Evolutionary conservation across 2,888 invertebrate species (phyloP).

Genomic region (Phorcus lineatus): DNA sequence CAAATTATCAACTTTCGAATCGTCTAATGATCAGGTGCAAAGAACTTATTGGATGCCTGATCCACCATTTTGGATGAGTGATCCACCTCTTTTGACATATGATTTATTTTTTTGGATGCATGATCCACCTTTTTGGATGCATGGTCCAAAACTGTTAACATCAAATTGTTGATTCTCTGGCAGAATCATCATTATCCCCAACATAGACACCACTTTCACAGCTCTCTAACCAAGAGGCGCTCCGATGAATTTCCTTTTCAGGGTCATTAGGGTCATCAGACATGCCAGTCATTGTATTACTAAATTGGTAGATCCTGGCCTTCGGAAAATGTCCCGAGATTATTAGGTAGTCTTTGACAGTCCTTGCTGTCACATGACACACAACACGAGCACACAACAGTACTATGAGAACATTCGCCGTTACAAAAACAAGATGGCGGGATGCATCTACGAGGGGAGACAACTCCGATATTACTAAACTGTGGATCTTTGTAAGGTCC

Average conservation of each 20-base stretch:
- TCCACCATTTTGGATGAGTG: too few species aligned
- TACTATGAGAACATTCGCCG: slow-evolving; percentile 51
- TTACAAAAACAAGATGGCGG: slow-evolving; percentile 52
- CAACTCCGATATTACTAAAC: slow-evolving; percentile 36
- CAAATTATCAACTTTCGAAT: too few species aligned
- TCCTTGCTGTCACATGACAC: slow-evolving; percentile 58
- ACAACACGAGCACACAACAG: slow-evolving; percentile 55
- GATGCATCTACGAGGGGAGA: slow-evolving; percentile 56
- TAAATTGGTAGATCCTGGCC: slow-evolving; percentile 47
- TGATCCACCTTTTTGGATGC: too few species aligned
- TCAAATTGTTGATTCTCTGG: slow-evolving; percentile 33
- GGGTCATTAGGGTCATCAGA: slow-evolving; percentile 21
- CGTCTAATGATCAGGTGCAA: too few species aligned
- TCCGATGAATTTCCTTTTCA: slow-evolving; percentile 56
- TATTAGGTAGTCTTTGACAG: slow-evolving; percentile 58
- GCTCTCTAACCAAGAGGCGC: slow-evolving; percentile 66
- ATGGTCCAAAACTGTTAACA: background rate
- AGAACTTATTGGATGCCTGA: too few species aligned
- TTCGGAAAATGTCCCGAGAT: slow-evolving; percentile 54
- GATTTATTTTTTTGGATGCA: too few species aligned
- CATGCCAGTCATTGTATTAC: slow-evolving; percentile 34
- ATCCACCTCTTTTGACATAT: too few species aligned
- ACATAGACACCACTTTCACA: slow-evolving; percentile 68
- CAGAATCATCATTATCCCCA: slow-evolving; percentile 44
- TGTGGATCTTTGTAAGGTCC: slow-evolving; percentile 31